Conservation (phyloP, 2,888 invertebrate species). For the Nomada hirtipes region DNA sequence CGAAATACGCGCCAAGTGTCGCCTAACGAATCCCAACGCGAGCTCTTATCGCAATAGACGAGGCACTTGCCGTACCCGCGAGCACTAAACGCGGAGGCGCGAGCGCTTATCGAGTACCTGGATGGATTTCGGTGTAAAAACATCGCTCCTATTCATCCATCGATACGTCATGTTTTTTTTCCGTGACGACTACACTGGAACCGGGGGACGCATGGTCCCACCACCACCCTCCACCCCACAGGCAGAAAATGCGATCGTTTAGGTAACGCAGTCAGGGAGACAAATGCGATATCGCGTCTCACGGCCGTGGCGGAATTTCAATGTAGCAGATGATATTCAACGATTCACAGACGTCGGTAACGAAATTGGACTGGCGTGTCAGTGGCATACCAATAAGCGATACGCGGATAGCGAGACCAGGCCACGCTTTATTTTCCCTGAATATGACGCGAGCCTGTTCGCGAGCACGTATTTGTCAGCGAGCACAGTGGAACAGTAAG, state of each 20-base stretch:
- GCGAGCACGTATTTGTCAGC: constrained; percentile 60
- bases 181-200: constrained; percentile 29
- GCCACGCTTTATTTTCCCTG: constrained; percentile 63
- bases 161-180: constrained; percentile 46
- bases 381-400: constrained; percentile 74
- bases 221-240: too few relatives aligned
- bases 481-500: constrained; percentile 11
- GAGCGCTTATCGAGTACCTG: constrained; percentile 28
- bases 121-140: constrained; percentile 27
- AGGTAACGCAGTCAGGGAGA: constrained; percentile 75
- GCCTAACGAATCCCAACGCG: too few relatives aligned
- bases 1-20: too few relatives aligned
- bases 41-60: too few relatives aligned
- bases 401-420: constrained; percentile 43
- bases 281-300: constrained; percentile 77
- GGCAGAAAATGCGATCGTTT: constrained; percentile 73
- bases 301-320: constrained; percentile 75
- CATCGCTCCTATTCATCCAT: constrained; percentile 20
- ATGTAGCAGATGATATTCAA: constrained; percentile 78
- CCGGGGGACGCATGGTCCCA: constrained; percentile 27
- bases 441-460: constrained; percentile 55
- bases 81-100: too few relatives aligned
- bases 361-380: constrained; percentile 75
- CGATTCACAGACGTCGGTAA: constrained; percentile 77
- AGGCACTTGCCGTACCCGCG: too few relatives aligned